phyloP scores from a whole-genome alignment of 1,140 invertebrate species.

The Pectinophora gossypiella region DNA sequence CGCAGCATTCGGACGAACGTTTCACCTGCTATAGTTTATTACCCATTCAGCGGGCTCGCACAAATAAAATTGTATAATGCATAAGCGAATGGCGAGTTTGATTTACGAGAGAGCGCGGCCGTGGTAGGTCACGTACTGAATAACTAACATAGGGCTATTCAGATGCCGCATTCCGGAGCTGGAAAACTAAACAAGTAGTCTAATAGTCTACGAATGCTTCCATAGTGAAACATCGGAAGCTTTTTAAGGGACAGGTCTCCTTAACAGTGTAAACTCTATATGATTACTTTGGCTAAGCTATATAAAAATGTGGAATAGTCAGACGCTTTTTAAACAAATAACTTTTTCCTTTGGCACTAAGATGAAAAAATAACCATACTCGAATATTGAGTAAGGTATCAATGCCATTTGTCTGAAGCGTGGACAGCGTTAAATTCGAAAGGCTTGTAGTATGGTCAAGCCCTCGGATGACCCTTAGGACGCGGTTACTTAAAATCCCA shows the following conservation, averaged over 20 bases:
- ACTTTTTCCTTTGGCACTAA: too few species aligned
- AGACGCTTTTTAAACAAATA: too few species aligned
- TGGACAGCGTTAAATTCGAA: background rate
- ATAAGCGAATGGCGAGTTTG: conserved; percentile 73
- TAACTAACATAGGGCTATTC: conserved; percentile 61
- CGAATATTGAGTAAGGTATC: too few species aligned
- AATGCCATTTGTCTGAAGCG: background rate
- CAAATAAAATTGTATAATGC: conserved; percentile 76
- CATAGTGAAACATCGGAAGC: too few species aligned
- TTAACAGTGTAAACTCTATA: too few species aligned
- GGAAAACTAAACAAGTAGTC: background rate
- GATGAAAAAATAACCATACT: too few species aligned
- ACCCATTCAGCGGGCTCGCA: conserved; percentile 71
- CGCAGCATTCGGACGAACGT: conserved; percentile 47
- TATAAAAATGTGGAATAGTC: too few species aligned
- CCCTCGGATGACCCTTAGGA: background rate
- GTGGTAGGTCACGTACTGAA: conserved; percentile 51
- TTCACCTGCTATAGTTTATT: conserved; percentile 71
- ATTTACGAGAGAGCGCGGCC: conserved; percentile 60
- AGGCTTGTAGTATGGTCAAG: background rate
- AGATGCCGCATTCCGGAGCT: conserved; percentile 24
- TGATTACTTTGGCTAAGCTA: too few species aligned
- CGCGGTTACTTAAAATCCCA: background rate
- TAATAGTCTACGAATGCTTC: too few species aligned
- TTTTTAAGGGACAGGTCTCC: too few species aligned